phyloP scores from a whole-genome alignment of 2,113 vertebrate genomes.

The Clarias magur region DNA sequence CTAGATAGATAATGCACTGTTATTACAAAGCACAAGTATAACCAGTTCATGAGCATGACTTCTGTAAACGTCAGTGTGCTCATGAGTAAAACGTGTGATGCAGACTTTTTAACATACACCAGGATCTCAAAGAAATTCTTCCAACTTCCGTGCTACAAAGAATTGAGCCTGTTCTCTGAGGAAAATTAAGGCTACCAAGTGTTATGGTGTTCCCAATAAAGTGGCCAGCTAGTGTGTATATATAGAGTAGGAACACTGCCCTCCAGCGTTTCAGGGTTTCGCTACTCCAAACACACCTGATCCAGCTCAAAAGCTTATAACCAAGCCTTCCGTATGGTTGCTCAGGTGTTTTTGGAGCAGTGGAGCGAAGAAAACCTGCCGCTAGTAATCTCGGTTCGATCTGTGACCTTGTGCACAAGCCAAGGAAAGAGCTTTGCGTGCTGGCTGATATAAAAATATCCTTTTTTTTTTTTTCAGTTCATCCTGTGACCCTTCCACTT shows the following conservation, averaged over 20 bases:
- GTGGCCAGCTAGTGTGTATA: neutral
- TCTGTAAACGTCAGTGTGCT: neutral
- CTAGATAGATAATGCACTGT: neutral
- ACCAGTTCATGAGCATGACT: neutral
- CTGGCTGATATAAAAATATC: neutral
- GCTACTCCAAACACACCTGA: constrained; percentile 3
- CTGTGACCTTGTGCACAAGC: constrained; percentile 12
- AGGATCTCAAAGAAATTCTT: neutral
- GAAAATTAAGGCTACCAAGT: neutral
- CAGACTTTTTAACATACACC: too few species aligned
- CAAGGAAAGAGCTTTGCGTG: neutral
- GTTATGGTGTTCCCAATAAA: neutral
- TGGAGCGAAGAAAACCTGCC: constrained; percentile 2
- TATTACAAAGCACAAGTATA: neutral
- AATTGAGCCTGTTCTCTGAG: neutral
- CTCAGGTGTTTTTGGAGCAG: constrained; percentile 15
- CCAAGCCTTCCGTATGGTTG: neutral
- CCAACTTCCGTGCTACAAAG: neutral
- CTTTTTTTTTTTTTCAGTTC: neutral
- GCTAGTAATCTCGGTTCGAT: constrained; percentile 7
- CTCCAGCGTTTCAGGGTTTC: neutral
- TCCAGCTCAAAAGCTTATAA: constrained; percentile 12
- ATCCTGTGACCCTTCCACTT: neutral
- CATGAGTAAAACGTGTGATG: neutral
- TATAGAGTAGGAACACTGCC: neutral